Evolutionary conservation across 2,888 invertebrate species (phyloP), one percentile per base, ranked within the genome.

Genomic region (Andrena haemorrhoa): DNA sequence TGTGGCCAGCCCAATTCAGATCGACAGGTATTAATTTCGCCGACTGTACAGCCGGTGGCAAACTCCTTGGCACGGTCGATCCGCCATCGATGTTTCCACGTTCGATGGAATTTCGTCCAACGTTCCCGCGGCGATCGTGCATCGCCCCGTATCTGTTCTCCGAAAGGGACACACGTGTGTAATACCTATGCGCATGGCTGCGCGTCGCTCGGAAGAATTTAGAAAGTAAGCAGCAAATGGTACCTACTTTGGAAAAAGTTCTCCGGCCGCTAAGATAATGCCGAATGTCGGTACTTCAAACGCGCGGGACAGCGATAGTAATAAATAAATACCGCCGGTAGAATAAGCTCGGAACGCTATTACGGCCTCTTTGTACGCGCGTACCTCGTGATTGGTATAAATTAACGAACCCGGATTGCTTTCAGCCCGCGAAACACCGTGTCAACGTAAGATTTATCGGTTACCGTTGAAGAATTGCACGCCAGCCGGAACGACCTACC

Each of bases 251-350:
- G 29, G 79, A 71, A 79, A 83, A 82, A 79, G 73, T 70, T 35
- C 64, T 20, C 33, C 12, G 71, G 35, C 63, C 31, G 72, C 63
- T 72, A 61, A 69, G 74, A 83, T 80, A 80, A 82, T 72, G 81
- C 71, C 74, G 60, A 64, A 65, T 75, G 86, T 85, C 86, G 81
- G 85, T 83, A 86, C 86, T 81, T 85, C 81, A 88, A 88, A 88
- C 82, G 78, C 73, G 33, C 51, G 53, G 56, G 66, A 53, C 68
- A 56, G n/a, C 75, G 71, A 86, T 80, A 80, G 77, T 75, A 81
- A 89, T 88, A 88, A 88, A 88, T 88, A 88, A 88, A 88, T 88
- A 86, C 73, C 89, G 60, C 47, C 23, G 56, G 35, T 33, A 79
- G 74, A 85, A 86, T 83, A 82, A 83, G 69, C 77, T 68, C 77